Base-by-base conservation (phyloP, 2,113 vertebrate species). In the Paracanthobrama guichenoti region DNA sequence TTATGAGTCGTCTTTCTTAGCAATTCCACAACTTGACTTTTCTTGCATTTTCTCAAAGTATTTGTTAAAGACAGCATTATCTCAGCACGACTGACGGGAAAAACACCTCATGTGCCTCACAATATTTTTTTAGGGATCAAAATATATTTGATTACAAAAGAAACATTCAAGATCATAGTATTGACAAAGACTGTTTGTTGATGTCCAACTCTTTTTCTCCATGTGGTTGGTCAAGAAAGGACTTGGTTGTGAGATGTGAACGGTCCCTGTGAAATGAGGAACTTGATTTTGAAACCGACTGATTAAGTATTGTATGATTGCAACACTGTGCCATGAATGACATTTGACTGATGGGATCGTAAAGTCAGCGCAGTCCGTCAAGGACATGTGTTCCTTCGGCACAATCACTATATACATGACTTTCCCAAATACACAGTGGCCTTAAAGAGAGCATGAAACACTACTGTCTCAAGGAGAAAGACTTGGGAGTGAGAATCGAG, bases 401-500 rank as follows among this genome's bases (percentile, higher is more conserved):
- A 86, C 84, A 78, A 84, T 85, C 59, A 75, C 60, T 66, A 20
- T n/a, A 79, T 2, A 31, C 9, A 80, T 1, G 1, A 13, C 1
- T 31, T 31, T 22, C 3, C 4, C 0, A 20, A 22, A 28, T 12
- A 44, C 42, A 46, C 20, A 0, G 71, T 46, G 12, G 39, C 71
- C 72, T 71, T 53, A 69, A 35, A 76, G 79, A 87, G 22, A 28
- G 6, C 24, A 11, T 1, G 11, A 46, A 24, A 24, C 46, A 79
- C 26, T 60, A 88, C 86, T 87, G 85, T 89, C 89, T 92, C 86
- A 84, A 88, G 89, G 89, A 89, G 87, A 89, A 88, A 88, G 91
- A 92, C 92, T 90, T 91, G 88, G 86, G 88, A 86, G 82, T 24
- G 75, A 7, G 59, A 88, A 84, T 87, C 86, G 82, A 82, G 53